These are phyloP conservation scores for Chauna torquata DNA, from an alignment of 2,113 vertebrate species.

Conservation along the genomic window DNA sequence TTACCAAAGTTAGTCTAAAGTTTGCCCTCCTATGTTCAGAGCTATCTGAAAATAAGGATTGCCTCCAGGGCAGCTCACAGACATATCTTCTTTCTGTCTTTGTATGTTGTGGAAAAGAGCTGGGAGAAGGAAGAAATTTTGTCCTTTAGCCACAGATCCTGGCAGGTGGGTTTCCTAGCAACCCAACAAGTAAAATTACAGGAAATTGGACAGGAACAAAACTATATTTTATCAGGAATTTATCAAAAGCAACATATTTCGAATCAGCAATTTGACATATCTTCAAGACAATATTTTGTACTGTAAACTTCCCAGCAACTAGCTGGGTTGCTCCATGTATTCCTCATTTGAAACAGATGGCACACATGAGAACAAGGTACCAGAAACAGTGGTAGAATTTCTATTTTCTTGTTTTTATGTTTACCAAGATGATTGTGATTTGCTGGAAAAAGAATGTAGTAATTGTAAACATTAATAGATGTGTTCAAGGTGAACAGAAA, in stretches of 20 bases:
- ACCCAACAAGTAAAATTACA: background rate
- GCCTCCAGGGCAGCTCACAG: background rate
- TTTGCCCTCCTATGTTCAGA: background rate
- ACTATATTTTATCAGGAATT: background rate
- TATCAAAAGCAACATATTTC: background rate
- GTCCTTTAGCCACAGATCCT: background rate
- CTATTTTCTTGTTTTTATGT: background rate
- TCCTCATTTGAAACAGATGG: background rate
- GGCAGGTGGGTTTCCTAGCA: slow-evolving; percentile 31
- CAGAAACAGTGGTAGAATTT: fast-evolving
- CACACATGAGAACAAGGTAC: background rate
- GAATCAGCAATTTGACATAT: background rate
- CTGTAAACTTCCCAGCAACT: background rate
- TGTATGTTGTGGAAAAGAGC: background rate
- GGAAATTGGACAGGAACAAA: background rate
- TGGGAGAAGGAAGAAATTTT: background rate
- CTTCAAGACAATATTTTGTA: background rate
- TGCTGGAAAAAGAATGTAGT: background rate
- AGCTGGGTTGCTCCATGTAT: background rate
- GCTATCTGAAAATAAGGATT: background rate
- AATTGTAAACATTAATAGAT: background rate
- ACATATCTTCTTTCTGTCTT: background rate
- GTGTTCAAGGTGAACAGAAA: background rate
- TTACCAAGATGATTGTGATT: background rate
- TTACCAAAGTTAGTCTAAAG: background rate